phyloP scores from a whole-genome alignment of 2,888 invertebrate genomes.

The Eulithis prunata region DNA sequence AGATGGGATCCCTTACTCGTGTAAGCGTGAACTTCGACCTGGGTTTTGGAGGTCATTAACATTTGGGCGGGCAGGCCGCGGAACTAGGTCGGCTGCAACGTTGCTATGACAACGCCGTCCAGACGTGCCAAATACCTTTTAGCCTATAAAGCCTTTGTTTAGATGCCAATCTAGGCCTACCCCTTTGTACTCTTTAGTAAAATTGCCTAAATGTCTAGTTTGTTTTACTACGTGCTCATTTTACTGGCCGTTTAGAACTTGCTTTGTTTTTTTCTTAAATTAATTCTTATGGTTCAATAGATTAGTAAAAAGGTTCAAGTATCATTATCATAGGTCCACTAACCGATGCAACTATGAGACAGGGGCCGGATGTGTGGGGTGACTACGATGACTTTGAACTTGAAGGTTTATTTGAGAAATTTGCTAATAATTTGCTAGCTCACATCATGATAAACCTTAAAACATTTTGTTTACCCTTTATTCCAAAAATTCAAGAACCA shows the following conservation, averaged over 20 bases:
- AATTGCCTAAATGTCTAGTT: background rate
- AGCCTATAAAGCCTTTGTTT: conserved; percentile 48
- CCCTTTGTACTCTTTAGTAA: background rate
- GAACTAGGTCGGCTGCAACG: conserved; percentile 77
- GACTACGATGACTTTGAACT: conserved; percentile 40
- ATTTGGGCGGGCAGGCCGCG: conserved; percentile 74
- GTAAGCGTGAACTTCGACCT: conserved; percentile 83
- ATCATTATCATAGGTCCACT: conserved; percentile 38
- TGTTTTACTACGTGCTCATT: no score
- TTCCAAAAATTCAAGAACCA: no score
- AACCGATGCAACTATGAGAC: conserved; percentile 44
- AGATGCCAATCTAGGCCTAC: conserved; percentile 3
- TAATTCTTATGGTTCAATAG: no score
- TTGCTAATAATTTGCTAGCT: background rate
- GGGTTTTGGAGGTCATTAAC: conserved; percentile 84
- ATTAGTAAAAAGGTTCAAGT: conserved; percentile 8
- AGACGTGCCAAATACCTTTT: conserved; percentile 54
- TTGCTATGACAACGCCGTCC: conserved; percentile 64
- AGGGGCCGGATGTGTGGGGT: conserved; percentile 45
- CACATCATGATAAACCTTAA: background rate
- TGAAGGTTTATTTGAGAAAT: conserved; percentile 4
- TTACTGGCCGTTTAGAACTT: no score
- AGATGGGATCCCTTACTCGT: conserved; percentile 75
- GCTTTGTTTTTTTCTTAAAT: no score
- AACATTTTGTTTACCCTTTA: no score